These are phyloP conservation scores for Ostrea edulis DNA, from an alignment of 1,140 invertebrate species.

Conservation along the genomic window DNA sequence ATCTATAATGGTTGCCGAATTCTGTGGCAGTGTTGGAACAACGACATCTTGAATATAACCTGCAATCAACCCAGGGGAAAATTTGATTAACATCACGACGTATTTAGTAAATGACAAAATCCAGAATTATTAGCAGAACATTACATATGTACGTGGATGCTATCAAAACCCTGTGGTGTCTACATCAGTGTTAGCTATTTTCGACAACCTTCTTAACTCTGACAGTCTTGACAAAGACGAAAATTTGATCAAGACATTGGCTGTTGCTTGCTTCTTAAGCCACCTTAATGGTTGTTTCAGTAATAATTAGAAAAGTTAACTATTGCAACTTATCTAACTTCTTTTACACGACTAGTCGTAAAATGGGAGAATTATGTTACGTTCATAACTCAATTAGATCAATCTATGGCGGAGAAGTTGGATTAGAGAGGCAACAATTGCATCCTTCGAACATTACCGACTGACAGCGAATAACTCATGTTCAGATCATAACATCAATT, in stretches of 20 bases:
- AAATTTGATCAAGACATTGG: not conserved
- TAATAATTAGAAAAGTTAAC: slow-evolving; percentile 20
- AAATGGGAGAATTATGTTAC: slow-evolving; percentile 32
- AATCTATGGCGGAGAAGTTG: slow-evolving; percentile 4
- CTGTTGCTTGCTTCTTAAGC: not conserved
- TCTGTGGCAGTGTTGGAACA: slow-evolving; percentile 65
- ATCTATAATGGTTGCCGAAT: slow-evolving; percentile 25
- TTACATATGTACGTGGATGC: too few species aligned
- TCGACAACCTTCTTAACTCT: too few species aligned
- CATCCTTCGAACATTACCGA: slow-evolving; percentile 27
- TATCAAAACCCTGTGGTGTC: too few species aligned
- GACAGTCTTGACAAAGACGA: not conserved
- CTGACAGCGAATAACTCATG: slow-evolving; percentile 25
- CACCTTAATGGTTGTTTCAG: not conserved
- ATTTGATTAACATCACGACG: too few species aligned
- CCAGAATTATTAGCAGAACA: too few species aligned
- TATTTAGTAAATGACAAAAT: not conserved
- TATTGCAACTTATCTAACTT: slow-evolving; percentile 30
- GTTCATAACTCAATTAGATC: slow-evolving; percentile 35
- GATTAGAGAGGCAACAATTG: slow-evolving; percentile 30
- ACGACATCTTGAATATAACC: slow-evolving; percentile 74
- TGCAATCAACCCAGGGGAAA: slow-evolving; percentile 55
- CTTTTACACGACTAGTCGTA: slow-evolving; percentile 34
- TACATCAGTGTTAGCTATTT: too few species aligned
- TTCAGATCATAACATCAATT: slow-evolving; percentile 32